phyloP scores from a whole-genome alignment of 2,113 vertebrate species.

The Vimba vimba region DNA sequence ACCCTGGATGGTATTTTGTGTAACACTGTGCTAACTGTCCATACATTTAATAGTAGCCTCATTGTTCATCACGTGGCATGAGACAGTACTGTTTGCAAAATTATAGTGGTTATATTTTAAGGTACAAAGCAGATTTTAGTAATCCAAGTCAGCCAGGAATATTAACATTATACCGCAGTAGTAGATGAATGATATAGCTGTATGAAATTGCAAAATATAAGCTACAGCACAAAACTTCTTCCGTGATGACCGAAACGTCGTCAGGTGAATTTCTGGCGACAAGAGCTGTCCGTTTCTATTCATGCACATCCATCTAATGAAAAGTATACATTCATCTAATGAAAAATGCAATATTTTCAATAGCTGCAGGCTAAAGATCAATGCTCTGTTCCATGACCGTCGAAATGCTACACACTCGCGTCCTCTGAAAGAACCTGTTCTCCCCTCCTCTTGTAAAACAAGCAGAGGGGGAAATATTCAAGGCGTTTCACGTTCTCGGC shows the following conservation, averaged over 20 bases:
- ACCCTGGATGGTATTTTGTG: neutral
- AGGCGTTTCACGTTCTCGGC: slow-evolving; percentile 70
- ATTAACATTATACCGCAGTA: too few relatives aligned
- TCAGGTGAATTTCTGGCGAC: neutral
- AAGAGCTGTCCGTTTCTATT: neutral
- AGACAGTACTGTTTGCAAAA: neutral
- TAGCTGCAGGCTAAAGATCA: neutral
- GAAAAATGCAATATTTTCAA: neutral
- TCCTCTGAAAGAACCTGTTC: slow-evolving; percentile 34
- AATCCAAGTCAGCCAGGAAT: too few relatives aligned
- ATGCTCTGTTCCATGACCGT: slow-evolving; percentile 20
- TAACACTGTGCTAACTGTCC: neutral
- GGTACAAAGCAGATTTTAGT: neutral
- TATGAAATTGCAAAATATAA: too few relatives aligned
- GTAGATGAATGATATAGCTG: too few relatives aligned
- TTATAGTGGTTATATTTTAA: neutral
- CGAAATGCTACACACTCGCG: slow-evolving; percentile 17
- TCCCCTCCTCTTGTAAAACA: slow-evolving; percentile 59
- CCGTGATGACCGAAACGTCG: too few relatives aligned
- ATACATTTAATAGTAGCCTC: neutral
- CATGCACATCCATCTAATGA: neutral
- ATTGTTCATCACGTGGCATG: neutral
- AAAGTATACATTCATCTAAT: slow-evolving; percentile 3
- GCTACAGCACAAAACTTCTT: too few relatives aligned
- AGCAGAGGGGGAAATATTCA: slow-evolving; percentile 52